A percentile compares a stretch with the other conserved stretches of the same genome.
phyloP scores from a whole-genome alignment of 1,140 invertebrate species.

The Yoshiicerus persimilis region DNA sequence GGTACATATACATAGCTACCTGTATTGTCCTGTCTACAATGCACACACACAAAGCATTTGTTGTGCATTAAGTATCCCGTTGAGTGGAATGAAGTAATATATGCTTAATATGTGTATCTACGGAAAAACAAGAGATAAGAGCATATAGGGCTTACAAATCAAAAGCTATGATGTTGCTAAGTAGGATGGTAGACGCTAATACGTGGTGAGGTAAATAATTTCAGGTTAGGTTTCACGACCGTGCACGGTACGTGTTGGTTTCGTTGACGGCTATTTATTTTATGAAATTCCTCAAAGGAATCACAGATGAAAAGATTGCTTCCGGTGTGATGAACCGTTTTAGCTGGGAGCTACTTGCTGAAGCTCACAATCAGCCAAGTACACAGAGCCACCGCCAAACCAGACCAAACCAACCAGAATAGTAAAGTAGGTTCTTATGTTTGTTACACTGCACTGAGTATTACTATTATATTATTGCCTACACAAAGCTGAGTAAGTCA shows the following conservation, averaged over 20 bases:
- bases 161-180: background rate
- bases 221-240: background rate
- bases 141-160: background rate
- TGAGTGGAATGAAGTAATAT: too few relatives aligned
- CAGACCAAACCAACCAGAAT: background rate
- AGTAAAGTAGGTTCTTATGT: background rate
- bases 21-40: too few relatives aligned
- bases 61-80: background rate
- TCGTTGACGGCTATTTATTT: slow-evolving; percentile 5
- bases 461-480: background rate
- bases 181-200: background rate
- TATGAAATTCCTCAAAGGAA: slow-evolving; percentile 17
- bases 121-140: too few relatives aligned
- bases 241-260: background rate
- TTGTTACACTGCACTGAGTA: background rate
- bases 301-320: slow-evolving; percentile 10
- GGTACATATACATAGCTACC: too few relatives aligned
- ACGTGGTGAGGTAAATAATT: background rate
- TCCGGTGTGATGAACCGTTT: slow-evolving; percentile 15
- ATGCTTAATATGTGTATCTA: too few relatives aligned
- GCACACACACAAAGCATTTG: background rate
- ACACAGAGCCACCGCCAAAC: background rate
- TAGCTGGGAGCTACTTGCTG: background rate
- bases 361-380: background rate
- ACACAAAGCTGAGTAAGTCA: background rate